Percentiles rank a stretch among this genome's conserved stretches.
These are phyloP conservation scores for Drosophila buzzatii DNA, from an alignment of 2,888 invertebrate species.

Conservation along the genomic window DNA sequence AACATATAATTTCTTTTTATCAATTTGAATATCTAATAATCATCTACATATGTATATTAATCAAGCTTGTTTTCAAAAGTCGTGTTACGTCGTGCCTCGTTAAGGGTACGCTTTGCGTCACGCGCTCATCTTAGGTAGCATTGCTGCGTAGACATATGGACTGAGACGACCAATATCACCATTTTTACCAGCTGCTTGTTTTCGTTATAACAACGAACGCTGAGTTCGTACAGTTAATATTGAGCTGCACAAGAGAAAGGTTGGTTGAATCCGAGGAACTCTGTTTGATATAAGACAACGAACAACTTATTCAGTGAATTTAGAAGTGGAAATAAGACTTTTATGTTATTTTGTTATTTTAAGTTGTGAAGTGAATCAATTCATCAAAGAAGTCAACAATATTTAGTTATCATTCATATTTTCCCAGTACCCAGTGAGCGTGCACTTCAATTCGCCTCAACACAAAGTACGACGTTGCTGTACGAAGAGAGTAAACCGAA, in stretches of 20 bases:
- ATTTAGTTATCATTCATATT: conserved; percentile 25
- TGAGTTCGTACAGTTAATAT: conserved; percentile 79
- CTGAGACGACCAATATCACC: conserved; percentile 15
- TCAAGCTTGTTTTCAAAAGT: background rate
- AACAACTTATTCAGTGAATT: conserved; percentile 18
- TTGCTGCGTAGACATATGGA: conserved; percentile 28
- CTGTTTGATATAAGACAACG: conserved; percentile 23
- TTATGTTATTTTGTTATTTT: conserved; percentile 15
- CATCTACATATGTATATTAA: background rate
- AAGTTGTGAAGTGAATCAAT: conserved; percentile 36
- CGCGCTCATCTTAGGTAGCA: conserved; percentile 33
- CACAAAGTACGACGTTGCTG: conserved; percentile 52
- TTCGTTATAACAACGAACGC: conserved; percentile 53
- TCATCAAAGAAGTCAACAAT: background rate
- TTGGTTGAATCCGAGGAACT: conserved; percentile 58
- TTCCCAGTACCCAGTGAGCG: conserved; percentile 14
- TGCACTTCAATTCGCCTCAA: conserved; percentile 31
- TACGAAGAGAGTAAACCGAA: conserved; percentile 56
- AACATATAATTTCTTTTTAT: no score
- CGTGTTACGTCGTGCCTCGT: conserved; percentile 15
- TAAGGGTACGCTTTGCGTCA: conserved; percentile 20
- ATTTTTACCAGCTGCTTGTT: conserved; percentile 32
- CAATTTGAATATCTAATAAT: background rate
- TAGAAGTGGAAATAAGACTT: conserved; percentile 10
- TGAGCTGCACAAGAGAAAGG: conserved; percentile 74